phyloP scores from a whole-genome alignment of 2,113 vertebrate species.

The Equus przewalskii region DNA sequence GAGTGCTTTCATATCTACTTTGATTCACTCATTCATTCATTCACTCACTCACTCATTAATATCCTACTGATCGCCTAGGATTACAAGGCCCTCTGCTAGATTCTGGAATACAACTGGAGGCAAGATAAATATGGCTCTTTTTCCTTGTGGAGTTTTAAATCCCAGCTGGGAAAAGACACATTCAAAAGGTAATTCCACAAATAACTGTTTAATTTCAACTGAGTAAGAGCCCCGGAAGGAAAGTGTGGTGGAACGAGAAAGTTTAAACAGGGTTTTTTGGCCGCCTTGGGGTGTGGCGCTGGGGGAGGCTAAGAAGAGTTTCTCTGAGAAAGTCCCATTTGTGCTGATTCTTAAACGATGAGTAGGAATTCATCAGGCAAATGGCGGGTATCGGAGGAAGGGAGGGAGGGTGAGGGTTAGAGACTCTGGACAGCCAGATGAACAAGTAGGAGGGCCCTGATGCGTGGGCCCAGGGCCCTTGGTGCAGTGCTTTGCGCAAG shows the following conservation, averaged over 20 bases:
- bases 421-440: background rate
- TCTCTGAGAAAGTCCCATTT: background rate
- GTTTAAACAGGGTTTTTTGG: background rate
- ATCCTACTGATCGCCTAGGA: background rate
- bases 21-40: background rate
- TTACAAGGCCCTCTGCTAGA: background rate
- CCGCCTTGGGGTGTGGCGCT: background rate
- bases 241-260: background rate
- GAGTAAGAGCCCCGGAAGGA: background rate
- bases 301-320: background rate
- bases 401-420: too few species aligned
- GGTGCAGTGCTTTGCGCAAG: background rate
- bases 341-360: background rate
- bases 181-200: slow-evolving; percentile 42
- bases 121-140: background rate
- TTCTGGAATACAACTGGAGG: background rate
- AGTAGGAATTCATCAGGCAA: slow-evolving; percentile 35
- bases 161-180: background rate
- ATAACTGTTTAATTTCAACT: background rate
- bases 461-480: background rate
- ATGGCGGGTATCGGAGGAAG: background rate
- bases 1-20: background rate
- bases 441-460: background rate
- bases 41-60: background rate
- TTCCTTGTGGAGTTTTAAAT: background rate